phyloP scores from a whole-genome alignment of 1,140 invertebrate genomes.

The Mylabris phalerata region DNA sequence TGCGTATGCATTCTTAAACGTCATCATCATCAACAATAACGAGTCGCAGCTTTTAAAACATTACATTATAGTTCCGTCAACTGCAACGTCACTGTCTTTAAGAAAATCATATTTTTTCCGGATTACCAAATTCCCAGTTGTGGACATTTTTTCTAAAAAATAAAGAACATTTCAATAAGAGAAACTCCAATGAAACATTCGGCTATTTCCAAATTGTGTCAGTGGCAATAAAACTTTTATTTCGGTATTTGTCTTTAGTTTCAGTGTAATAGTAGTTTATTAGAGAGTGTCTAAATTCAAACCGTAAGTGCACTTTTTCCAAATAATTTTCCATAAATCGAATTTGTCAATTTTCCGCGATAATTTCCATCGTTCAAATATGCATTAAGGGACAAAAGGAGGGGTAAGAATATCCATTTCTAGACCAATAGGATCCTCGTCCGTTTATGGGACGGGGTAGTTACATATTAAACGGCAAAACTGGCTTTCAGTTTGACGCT shows the following conservation, averaged over 20 bases:
- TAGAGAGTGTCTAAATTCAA: neutral
- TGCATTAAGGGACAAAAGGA: constrained; percentile 17
- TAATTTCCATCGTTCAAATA: neutral
- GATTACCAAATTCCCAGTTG: too few relatives aligned
- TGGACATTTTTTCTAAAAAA: too few relatives aligned
- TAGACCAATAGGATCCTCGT: constrained; percentile 22
- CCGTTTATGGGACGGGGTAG: constrained; percentile 27
- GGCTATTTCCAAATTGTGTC: too few relatives aligned
- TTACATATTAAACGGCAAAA: constrained; percentile 21
- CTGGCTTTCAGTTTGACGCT: constrained; percentile 12
- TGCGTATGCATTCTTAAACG: constrained; percentile 25
- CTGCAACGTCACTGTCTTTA: constrained; percentile 20
- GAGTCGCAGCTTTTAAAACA: constrained; percentile 7
- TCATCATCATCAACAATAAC: constrained; percentile 12
- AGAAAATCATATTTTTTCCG: neutral
- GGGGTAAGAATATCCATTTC: constrained; percentile 19
- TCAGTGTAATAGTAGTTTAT: neutral
- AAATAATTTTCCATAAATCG: neutral
- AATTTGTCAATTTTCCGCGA: too few relatives aligned
- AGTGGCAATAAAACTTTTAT: too few relatives aligned
- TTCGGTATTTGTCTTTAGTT: too few relatives aligned
- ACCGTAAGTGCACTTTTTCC: neutral
- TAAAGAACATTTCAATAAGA: too few relatives aligned
- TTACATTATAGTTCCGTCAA: constrained; percentile 19
- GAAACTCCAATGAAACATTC: too few relatives aligned